phyloP scores from a whole-genome alignment of 2,888 invertebrate genomes.

The Pomacea canaliculata region DNA sequence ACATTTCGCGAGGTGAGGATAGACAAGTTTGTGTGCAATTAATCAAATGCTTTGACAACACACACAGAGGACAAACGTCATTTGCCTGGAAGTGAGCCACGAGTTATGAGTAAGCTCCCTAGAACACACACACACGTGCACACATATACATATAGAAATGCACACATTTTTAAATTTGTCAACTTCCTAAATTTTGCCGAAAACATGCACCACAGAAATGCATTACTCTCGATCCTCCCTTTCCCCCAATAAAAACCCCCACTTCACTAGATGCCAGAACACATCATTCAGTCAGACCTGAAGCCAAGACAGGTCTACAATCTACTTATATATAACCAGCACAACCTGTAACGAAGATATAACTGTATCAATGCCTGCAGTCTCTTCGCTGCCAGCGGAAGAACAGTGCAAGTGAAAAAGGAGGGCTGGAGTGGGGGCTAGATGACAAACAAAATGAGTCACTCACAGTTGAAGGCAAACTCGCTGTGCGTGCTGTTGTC shows the following conservation, averaged over 20 bases:
- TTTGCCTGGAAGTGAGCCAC: too few species aligned
- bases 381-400: background rate
- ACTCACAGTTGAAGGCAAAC: conserved; percentile 25
- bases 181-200: background rate
- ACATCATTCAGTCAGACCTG: too few species aligned
- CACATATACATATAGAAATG: background rate
- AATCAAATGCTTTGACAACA: too few species aligned
- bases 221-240: background rate
- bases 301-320: too few species aligned
- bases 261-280: background rate
- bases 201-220: too few species aligned
- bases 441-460: background rate
- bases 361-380: too few species aligned
- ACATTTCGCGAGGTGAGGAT: too few species aligned
- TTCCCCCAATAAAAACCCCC: background rate
- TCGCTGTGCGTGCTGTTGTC: conserved; percentile 24
- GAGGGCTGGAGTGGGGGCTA: background rate
- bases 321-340: too few species aligned
- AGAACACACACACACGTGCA: background rate
- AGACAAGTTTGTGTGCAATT: too few species aligned
- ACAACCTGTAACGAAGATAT: too few species aligned
- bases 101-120: too few species aligned
- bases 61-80: too few species aligned
- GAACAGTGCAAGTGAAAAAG: background rate
- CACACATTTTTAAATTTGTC: background rate